phyloP scores from a whole-genome alignment of 2,113 vertebrate species.

The Sinocyclocheilus maitianheensis region DNA sequence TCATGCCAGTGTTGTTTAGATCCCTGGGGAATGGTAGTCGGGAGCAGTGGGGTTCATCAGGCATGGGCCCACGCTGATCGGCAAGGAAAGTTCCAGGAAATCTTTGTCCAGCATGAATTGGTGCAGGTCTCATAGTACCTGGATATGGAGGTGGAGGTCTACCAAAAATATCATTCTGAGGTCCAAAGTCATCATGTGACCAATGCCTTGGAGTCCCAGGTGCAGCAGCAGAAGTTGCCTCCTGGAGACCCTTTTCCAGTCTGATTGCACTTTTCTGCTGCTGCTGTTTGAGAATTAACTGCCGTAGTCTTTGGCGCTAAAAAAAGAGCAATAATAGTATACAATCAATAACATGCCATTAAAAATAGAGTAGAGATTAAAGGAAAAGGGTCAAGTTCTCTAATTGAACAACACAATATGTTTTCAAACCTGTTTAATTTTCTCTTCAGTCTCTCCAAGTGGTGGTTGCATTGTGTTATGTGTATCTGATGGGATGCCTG shows the following conservation, averaged over 20 bases:
- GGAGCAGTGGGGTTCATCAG: constrained; percentile 73
- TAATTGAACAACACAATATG: neutral
- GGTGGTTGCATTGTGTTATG: constrained; percentile 79
- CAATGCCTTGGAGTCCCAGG: constrained; percentile 75
- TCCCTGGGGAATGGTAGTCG: constrained; percentile 77
- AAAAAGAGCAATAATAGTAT: constrained; percentile 15
- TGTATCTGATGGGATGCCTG: constrained; percentile 70
- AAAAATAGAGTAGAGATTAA: neutral
- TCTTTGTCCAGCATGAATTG: constrained; percentile 69
- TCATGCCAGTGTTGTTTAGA: constrained; percentile 75
- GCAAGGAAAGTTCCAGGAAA: constrained; percentile 73
- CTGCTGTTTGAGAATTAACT: constrained; percentile 91
- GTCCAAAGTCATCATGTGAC: constrained; percentile 79
- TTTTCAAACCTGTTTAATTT: constrained; percentile 85
- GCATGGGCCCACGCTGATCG: constrained; percentile 74
- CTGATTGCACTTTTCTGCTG: constrained; percentile 87
- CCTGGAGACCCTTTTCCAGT: constrained; percentile 86
- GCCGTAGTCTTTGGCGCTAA: constrained; percentile 88
- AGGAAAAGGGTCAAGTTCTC: neutral
- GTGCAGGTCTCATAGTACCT: constrained; percentile 75
- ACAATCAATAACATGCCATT: neutral
- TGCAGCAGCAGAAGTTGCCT: constrained; percentile 65
- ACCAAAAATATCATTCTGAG: constrained; percentile 74
- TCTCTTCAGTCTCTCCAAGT: constrained; percentile 87
- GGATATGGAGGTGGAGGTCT: constrained; percentile 95